Conservation (phyloP, 2,113 vertebrate species). For the Tupaia chinensis region DNA sequence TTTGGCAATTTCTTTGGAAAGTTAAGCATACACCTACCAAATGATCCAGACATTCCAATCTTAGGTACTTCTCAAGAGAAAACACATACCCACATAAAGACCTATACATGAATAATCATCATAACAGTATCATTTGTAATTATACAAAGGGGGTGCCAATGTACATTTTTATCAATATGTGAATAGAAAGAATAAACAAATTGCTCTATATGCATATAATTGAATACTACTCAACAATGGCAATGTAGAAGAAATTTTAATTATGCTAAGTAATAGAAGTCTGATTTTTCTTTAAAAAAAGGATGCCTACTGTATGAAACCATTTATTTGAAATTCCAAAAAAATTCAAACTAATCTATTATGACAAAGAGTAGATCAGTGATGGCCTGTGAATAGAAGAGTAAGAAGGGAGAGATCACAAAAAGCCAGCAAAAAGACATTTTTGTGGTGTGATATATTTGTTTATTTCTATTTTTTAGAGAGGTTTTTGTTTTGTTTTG, state of each 20-base stretch:
- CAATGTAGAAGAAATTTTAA: neutral
- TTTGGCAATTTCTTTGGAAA: neutral
- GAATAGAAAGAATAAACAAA: neutral
- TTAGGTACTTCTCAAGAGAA: neutral
- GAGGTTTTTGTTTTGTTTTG: too few relatives aligned
- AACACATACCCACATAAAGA: neutral
- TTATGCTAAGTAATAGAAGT: neutral
- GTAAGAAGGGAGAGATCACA: neutral
- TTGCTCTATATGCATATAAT: neutral
- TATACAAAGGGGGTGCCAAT: neutral
- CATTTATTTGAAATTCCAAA: constrained; percentile 16
- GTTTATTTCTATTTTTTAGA: too few relatives aligned
- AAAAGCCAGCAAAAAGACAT: neutral
- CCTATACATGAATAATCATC: neutral
- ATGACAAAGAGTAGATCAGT: neutral
- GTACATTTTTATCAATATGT: neutral
- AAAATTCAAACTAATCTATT: neutral
- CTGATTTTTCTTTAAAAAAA: neutral
- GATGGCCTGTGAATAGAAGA: neutral
- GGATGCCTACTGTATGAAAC: neutral
- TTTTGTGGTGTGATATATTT: neutral
- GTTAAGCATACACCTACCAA: neutral
- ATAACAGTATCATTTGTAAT: neutral
- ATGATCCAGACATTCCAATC: neutral
- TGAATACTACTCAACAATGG: neutral